phyloP scores from a whole-genome alignment of 2,113 vertebrate species.

The Alosa alosa region DNA sequence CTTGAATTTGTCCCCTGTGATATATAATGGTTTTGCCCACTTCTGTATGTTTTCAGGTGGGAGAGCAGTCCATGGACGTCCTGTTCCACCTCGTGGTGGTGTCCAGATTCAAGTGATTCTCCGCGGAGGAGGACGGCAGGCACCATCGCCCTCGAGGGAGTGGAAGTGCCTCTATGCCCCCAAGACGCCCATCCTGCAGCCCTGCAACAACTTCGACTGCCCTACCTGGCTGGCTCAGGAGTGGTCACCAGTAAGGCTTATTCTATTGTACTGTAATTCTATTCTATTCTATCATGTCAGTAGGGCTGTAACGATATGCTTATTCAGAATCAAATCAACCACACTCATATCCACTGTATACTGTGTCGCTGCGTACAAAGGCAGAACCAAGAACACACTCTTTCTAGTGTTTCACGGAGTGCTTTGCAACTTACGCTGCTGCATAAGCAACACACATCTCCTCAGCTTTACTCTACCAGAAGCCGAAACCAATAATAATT shows the following conservation, averaged over 20 bases:
- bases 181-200: slow-evolving; percentile 85
- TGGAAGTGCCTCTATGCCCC: slow-evolving; percentile 97
- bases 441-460: no score
- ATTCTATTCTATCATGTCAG: background rate
- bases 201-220: slow-evolving; percentile 94
- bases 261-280: background rate
- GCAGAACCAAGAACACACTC: no score
- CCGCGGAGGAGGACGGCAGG: slow-evolving; percentile 97
- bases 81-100: slow-evolving; percentile 90
- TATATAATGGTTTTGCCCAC: slow-evolving; percentile 22
- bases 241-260: slow-evolving; percentile 87
- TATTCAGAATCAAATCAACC: no score
- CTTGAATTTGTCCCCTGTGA: background rate
- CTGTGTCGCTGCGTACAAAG: no score
- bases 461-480: no score
- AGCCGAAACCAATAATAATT: no score
- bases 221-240: slow-evolving; percentile 97
- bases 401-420: no score
- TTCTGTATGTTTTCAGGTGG: slow-evolving; percentile 76
- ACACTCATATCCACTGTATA: no score
- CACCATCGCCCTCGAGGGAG: slow-evolving; percentile 83
- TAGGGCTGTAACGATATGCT: no score
- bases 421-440: no score
- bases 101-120: no score
- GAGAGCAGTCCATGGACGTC: slow-evolving; percentile 96